Evolutionary conservation across 2,797 vertebrate genomes (phyloP).

Genomic region (Enteromius fasciolatus): DNA sequence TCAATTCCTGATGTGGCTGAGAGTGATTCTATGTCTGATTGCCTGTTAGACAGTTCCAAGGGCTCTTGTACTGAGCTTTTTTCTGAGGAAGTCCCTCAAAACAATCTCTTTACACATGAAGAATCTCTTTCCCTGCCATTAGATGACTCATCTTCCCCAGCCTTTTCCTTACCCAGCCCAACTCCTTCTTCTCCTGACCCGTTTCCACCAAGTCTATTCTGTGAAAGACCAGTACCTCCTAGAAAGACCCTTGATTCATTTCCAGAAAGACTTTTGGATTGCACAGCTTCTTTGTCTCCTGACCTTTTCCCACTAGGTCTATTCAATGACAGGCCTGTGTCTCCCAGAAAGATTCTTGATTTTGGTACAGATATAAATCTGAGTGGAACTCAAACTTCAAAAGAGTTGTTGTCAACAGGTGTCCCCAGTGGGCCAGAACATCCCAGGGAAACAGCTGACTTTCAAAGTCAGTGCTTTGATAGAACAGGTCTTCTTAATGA

Average conservation of each 20-base stretch:
- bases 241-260: slow-evolving; percentile 55
- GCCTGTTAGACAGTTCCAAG: slow-evolving; percentile 1
- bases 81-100: not conserved
- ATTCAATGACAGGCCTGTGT: not conserved
- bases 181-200: slow-evolving; percentile 74
- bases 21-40: slow-evolving; percentile 1
- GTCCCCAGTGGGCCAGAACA: slow-evolving; percentile 4
- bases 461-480: not conserved
- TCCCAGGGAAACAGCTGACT: not conserved
- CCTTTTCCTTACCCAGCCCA: slow-evolving; percentile 27
- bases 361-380: not conserved
- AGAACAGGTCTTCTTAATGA: not conserved
- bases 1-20: slow-evolving; percentile 4
- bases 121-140: slow-evolving; percentile 39
- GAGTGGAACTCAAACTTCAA: not conserved
- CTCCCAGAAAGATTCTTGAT: not conserved
- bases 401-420: not conserved
- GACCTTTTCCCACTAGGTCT: slow-evolving; percentile 25
- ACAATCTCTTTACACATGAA: slow-evolving; percentile 12
- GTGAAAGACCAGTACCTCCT: slow-evolving; percentile 52
- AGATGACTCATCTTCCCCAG: slow-evolving; percentile 33
- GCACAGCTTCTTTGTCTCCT: not conserved
- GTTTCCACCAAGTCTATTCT: slow-evolving; percentile 62
- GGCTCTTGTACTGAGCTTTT: slow-evolving; percentile 12
- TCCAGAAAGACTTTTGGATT: slow-evolving; percentile 43